Percentiles rank a stretch among this genome's conserved stretches.
phyloP scores from a whole-genome alignment of 2,888 invertebrate genomes.

The Phyllotreta striolata region DNA sequence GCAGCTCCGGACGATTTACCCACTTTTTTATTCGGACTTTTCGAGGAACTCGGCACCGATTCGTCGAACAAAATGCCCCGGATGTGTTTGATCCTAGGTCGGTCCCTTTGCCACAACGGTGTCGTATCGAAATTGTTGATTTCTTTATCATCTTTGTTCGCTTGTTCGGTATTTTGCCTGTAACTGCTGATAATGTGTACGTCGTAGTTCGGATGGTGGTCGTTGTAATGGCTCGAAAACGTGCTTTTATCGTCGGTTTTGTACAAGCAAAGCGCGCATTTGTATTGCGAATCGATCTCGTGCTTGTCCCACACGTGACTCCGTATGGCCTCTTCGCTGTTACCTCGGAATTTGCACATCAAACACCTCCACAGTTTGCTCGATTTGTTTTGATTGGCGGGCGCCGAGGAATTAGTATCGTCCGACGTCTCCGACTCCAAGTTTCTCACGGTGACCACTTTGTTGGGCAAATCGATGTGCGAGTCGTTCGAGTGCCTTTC shows the following conservation, averaged over 20 bases:
- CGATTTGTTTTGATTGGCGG: conserved; percentile 1
- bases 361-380: conserved; percentile 76
- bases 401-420: conserved; percentile 43
- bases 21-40: conserved; percentile 44
- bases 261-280: conserved; percentile 74
- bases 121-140: conserved; percentile 64
- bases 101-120: conserved; percentile 70
- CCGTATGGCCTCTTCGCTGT: conserved; percentile 68
- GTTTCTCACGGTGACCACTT: conserved; percentile 59
- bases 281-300: conserved; percentile 72
- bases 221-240: conserved; percentile 68
- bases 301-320: conserved; percentile 70
- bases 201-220: conserved; percentile 65
- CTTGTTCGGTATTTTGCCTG: conserved; percentile 61
- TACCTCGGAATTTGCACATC: conserved; percentile 69
- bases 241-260: conserved; percentile 65
- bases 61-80: conserved; percentile 69
- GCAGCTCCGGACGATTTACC: conserved; percentile 17
- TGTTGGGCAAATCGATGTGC: conserved; percentile 65
- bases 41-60: conserved; percentile 47
- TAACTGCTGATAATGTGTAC: conserved; percentile 65
- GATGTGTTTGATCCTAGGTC: conserved; percentile 62
- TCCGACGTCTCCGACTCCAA: conserved; percentile 49
- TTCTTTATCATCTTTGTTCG: conserved; percentile 44
- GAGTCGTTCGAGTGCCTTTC: conserved; percentile 73